A percentile compares a stretch with the other conserved stretches of the same genome.
These are phyloP conservation scores for Gallirallus australis DNA, from an alignment of 2,797 vertebrate genomes.

Conservation along the genomic window DNA sequence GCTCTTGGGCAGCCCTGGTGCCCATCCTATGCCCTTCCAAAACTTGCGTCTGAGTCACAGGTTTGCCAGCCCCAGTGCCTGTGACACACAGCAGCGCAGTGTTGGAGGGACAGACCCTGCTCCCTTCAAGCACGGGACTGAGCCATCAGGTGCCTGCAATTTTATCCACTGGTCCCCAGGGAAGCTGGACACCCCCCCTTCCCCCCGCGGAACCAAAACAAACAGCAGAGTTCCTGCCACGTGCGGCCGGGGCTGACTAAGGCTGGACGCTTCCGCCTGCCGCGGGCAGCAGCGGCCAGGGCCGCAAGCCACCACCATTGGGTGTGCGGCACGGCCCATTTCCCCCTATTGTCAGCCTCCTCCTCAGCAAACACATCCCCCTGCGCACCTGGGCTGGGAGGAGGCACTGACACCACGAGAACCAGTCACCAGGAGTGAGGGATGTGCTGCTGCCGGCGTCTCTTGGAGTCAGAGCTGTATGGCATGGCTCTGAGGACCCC, in stretches of 20 bases:
- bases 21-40: rapidly evolving
- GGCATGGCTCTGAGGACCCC: background rate
- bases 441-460: background rate
- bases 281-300: background rate
- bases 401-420: background rate
- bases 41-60: background rate
- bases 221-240: constrained; percentile 68
- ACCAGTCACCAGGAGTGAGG: background rate
- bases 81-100: no score
- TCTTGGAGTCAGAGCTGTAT: rapidly evolving
- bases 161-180: background rate
- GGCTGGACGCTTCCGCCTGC: constrained; percentile 65
- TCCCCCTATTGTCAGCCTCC: constrained; percentile 73
- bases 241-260: constrained; percentile 75
- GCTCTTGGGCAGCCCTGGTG: background rate
- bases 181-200: background rate
- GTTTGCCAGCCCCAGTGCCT: rapidly evolving
- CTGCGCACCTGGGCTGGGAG: constrained; percentile 59
- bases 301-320: background rate
- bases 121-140: background rate
- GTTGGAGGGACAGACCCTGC: background rate
- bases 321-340: constrained; percentile 26
- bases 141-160: background rate
- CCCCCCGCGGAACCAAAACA: constrained; percentile 56
- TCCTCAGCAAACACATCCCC: constrained; percentile 44